Evolutionary conservation across 2,113 vertebrate species (phyloP).

Genomic region (Trachemys scripta): DNA sequence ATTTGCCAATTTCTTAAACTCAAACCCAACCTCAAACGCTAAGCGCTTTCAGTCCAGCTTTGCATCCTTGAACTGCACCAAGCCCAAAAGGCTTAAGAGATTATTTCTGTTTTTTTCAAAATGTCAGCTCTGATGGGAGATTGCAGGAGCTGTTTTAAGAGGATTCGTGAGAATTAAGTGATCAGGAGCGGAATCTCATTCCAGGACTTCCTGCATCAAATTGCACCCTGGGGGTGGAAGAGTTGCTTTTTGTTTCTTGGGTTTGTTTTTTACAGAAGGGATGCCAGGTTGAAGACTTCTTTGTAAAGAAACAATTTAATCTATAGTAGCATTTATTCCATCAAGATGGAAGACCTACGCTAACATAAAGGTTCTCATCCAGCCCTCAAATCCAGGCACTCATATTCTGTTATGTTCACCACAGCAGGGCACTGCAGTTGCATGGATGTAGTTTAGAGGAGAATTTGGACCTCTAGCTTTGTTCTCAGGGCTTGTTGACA

Average conservation of each 20-base stretch:
- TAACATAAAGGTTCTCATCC: background rate
- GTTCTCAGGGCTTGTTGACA: background rate
- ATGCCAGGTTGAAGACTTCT: background rate
- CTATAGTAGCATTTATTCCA: background rate
- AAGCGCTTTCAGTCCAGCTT: background rate
- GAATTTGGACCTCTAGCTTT: background rate
- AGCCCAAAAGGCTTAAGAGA: conserved; percentile 20
- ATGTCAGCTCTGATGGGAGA: background rate
- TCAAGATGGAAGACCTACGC: background rate
- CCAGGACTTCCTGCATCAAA: background rate
- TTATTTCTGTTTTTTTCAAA: background rate
- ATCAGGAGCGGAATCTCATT: conserved; percentile 17
- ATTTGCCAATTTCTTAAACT: background rate
- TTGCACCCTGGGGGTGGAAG: rapidly evolving
- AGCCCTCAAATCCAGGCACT: background rate
- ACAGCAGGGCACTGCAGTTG: background rate
- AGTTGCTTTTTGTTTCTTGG: background rate
- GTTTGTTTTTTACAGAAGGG: background rate
- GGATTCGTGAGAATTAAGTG: conserved; percentile 22
- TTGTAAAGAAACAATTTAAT: background rate
- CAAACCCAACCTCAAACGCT: background rate
- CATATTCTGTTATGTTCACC: rapidly evolving
- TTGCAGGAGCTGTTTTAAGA: conserved; percentile 54
- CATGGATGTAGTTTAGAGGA: background rate
- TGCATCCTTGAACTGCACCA: background rate